These are phyloP conservation scores for Chrysoperla carnea DNA, from an alignment of 1,140 invertebrate genomes.

Conservation along the genomic window DNA sequence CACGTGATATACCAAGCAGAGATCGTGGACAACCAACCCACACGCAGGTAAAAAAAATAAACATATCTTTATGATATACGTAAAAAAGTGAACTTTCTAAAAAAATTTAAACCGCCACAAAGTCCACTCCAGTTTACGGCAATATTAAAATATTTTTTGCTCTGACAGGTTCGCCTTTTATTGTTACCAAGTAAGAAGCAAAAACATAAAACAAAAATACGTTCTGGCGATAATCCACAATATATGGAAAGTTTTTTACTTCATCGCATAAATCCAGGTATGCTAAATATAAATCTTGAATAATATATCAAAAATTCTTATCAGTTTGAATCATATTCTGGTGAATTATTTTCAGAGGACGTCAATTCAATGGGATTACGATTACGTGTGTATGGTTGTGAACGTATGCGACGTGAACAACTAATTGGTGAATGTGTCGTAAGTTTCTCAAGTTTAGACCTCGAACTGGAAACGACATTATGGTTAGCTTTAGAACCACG, in stretches of 20 bases:
- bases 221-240: slow-evolving; percentile 72
- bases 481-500: slow-evolving; percentile 75
- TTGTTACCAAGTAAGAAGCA: slow-evolving; percentile 82
- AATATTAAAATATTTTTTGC: too few species aligned
- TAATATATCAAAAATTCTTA: slow-evolving; percentile 1
- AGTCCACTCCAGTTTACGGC: too few species aligned
- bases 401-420: slow-evolving; percentile 74
- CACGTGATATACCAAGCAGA: slow-evolving; percentile 56
- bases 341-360: slow-evolving; percentile 43
- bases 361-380: slow-evolving; percentile 79
- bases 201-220: slow-evolving; percentile 81
- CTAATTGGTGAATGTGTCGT: slow-evolving; percentile 81
- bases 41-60: slow-evolving; percentile 39
- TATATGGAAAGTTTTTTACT: slow-evolving; percentile 86
- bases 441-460: slow-evolving; percentile 70
- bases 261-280: slow-evolving; percentile 76
- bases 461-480: slow-evolving; percentile 75
- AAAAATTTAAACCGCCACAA: too few species aligned
- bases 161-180: slow-evolving; percentile 56
- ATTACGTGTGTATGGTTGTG: slow-evolving; percentile 78
- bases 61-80: not conserved
- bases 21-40: slow-evolving; percentile 57
- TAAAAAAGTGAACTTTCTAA: too few species aligned
- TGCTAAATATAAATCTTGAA: slow-evolving; percentile 5
- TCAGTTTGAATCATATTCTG: not conserved